Evolutionary conservation across 2,797 vertebrate species (phyloP).

Genomic region (Muscicapa striata): DNA sequence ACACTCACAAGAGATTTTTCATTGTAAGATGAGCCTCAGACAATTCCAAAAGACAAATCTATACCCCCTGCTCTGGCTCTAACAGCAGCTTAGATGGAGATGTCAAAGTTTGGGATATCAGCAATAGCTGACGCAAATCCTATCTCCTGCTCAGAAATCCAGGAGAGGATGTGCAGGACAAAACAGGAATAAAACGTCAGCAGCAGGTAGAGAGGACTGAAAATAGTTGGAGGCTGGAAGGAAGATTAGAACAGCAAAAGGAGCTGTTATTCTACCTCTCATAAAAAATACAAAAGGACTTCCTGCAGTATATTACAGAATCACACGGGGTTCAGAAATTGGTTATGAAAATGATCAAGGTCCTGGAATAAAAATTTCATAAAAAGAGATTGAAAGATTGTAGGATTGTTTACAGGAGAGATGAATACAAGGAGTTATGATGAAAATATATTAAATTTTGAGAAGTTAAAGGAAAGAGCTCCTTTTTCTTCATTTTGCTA

Average conservation of each 20-base stretch:
- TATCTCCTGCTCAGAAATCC: background rate
- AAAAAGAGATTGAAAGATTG: constrained; percentile 35
- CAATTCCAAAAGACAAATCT: background rate
- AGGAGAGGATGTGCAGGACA: background rate
- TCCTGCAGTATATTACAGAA: constrained; percentile 4
- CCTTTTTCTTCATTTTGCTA: background rate
- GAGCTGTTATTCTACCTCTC: background rate
- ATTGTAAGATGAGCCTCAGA: background rate
- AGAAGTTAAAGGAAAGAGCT: background rate
- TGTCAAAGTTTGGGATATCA: background rate
- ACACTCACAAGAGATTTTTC: background rate
- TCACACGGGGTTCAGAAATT: background rate
- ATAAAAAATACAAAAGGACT: constrained; percentile 2
- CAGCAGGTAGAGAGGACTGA: background rate
- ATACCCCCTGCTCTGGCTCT: background rate
- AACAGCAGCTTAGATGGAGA: background rate
- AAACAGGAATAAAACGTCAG: background rate
- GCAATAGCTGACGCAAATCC: background rate
- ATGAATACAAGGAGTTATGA: background rate
- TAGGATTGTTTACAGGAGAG: constrained; percentile 6
- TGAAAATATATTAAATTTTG: constrained; percentile 31
- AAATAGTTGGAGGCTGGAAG: background rate
- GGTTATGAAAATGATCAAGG: background rate
- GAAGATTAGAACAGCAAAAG: background rate
- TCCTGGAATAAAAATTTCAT: constrained; percentile 31